Base-by-base conservation (phyloP, 2,888 invertebrate species). In the Mythimna lalbum region DNA sequence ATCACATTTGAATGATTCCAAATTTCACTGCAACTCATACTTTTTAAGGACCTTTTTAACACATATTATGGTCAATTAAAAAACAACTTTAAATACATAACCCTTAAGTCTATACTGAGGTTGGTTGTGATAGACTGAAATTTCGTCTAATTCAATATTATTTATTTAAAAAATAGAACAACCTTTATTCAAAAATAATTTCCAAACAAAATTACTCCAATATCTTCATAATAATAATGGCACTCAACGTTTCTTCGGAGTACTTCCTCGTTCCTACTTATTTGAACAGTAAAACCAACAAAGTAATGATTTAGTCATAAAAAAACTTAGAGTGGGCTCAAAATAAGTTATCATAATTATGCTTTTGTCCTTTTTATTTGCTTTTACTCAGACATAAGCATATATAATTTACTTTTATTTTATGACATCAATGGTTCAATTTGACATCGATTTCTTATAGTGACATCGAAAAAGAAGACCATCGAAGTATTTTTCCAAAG, bases 291-390 rank as follows among this genome's bases (percentile, higher is more conserved):
- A 68, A 66, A 69, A 73, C 71, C 73, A 81, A 72, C 59, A 74
- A 60, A 84, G 55, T 39, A 70, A 63, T 70, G 12, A 68, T 76
- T 64, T 59, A 50, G 47, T 59, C 62, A 63, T 66, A 36, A 76
- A 68, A 36, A 56, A 68, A 75, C 63, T 69, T 67, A 23, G 47
- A 65, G 65, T 60, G 43, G 33, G 2, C 57, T 62, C 36, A 56
- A 71, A 82, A 69, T 82, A 80, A 81, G 83, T 77, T 68, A 82
- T 81, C 67, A 63, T 65, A 70, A 75, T 75, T 50, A 68, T 47
- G 17, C 27, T 14, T 33, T 63, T 70, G 27, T 31, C 39, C 55
- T 10, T 31, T 53, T 72, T 84, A 66, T 83, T 84, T 84, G 53
- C n/a, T 65, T 79, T 75, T 60, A 83, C 77, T 76, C 60, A 74